Evolutionary conservation across 2,113 vertebrate genomes (phyloP), one percentile per base, ranked within the genome.

Genomic region (Cairina moschata): DNA sequence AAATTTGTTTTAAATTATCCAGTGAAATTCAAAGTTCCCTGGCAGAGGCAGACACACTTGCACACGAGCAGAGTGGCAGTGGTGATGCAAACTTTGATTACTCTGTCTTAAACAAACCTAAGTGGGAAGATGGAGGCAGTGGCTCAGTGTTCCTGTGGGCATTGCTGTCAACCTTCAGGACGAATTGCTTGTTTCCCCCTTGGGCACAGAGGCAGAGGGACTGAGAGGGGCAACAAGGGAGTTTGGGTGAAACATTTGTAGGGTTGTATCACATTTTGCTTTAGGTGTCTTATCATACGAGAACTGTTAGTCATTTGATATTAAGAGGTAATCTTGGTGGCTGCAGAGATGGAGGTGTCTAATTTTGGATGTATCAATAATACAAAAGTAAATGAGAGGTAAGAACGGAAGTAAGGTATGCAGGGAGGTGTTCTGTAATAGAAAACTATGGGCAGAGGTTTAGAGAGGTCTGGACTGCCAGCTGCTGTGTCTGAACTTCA

Each of bases 1-100:
- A 86, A 95, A 90, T 81, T 40, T 62, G 12, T 86, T 95, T 81
- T 40, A 59, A 81, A 83, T 83, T 90, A 67, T 26, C 9, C 31
- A 66, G 18, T 50, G 40, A 83, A 92, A 92, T 74, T 32, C 31
- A 23, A 32, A 86, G 14, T 83, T 74, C 17, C 46, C 34, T 55
- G 25, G 52, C 6, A 2, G 25, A 80, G 13, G 12, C 44, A 88
- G 69, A 32, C 42, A 82, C 56, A 46, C 25, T 68, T 68, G 28
- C 21, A 58, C 73, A 66, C 5, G 17, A 81, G 58, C 62, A 21
- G 26, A 18, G 58, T 52, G 36, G 56, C 22, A 56, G 32, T 69
- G 50, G 54, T 52, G 52, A 52, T 17, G 7, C 67, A 46, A 46
- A 7, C 29, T 84, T 74, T 75, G 21, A 40, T 69, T 79, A 31